Base-by-base conservation (phyloP, 1,140 invertebrate species). In the Heliothis subflexa region DNA sequence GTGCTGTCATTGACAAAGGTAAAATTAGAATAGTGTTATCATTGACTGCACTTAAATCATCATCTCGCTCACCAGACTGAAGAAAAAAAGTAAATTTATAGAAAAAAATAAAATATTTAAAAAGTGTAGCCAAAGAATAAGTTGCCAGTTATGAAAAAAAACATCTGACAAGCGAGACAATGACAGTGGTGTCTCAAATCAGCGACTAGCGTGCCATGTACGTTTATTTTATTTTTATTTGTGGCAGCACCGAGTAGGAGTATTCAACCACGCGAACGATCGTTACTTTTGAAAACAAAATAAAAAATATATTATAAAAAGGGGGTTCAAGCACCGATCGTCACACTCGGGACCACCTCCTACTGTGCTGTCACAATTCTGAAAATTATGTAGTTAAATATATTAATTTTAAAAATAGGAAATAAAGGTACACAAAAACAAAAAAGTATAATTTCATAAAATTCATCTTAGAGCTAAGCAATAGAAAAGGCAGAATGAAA, bases 121-220 rank as follows among this genome's bases (percentile, higher is more conserved):
- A 71, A 55, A 28, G 13, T 54, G 7, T 71, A 54, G 45, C 54
- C 61, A 66, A 66, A 66, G 16, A 40, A 66, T 47, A 9, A 66
- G 62, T 47, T 66, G 62, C 62, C 33, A 66, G 55, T 28, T 59
- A 59, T 28, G 21, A 66, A 55, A 25, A 74, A 59, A 73, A 47
- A 45, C 28, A 70, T 89, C 90, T 90, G 91, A 90, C 84, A 91
- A 92, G 91, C 91, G 89, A 90, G 89, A 91, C 86, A 89, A 93
- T 91, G 91, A 84, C 68, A 85, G 92, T 94, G 93, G 93, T 91
- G 89, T 85, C 80, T 93, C 93, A 94, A 93, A 94, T 91, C 93
- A 93, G 88, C 93, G 93, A 87, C 93, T 87, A 89, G 90, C 83
- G 83, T 90, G 88, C 91, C 93, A 82, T 91, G 90, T 93, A 93